A percentile compares a stretch with the other conserved stretches of the same genome.
Conservation (phyloP, 64 coral and sea anemone genomes). For the Porites australiensis region DNA sequence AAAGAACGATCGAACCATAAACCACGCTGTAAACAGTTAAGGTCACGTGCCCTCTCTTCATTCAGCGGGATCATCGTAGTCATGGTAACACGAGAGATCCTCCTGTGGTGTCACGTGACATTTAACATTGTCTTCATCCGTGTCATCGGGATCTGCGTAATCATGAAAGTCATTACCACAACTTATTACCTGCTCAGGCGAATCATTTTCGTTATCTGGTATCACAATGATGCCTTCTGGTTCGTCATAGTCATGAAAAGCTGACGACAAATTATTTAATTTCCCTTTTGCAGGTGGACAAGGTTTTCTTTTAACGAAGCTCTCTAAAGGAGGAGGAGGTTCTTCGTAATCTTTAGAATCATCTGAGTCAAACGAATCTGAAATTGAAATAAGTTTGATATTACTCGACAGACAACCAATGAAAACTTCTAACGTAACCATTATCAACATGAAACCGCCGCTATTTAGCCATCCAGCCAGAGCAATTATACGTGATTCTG, state of each 20-base stretch:
- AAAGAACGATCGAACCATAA: neutral
- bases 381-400: neutral
- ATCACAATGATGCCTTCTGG: conserved; percentile 26
- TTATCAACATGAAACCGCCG: no score
- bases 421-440: no score
- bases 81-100: conserved; percentile 29
- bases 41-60: neutral
- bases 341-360: conserved; percentile 43
- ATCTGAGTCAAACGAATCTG: conserved; percentile 23
- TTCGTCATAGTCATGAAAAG: conserved; percentile 26
- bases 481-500: no score
- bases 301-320: neutral
- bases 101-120: neutral
- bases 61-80: conserved; percentile 20
- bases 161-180: conserved; percentile 36
- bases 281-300: neutral
- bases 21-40: neutral
- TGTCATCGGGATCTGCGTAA: conserved; percentile 29
- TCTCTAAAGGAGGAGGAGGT: neutral
- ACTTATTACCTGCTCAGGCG: neutral
- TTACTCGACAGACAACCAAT: neutral
- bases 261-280: conserved; percentile 43
- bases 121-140: conserved; percentile 1
- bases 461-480: no score
- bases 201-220: conserved; percentile 1